Conservation (phyloP, 2,797 vertebrate species). For the Dipus sagitta region DNA sequence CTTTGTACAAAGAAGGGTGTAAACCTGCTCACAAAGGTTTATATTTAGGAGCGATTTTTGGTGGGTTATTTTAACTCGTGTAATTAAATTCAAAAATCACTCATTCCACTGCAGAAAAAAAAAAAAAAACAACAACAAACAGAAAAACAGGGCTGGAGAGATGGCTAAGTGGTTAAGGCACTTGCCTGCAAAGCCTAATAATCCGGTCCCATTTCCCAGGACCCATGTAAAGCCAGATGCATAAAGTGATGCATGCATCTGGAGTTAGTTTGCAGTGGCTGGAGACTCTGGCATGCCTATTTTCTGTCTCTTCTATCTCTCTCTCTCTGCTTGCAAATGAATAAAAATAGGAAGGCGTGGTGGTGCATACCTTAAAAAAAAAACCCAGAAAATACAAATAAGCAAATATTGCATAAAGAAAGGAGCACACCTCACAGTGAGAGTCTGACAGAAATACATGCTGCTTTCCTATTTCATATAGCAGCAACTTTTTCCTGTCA, state of each 20-base stretch:
- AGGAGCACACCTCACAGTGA: not conserved
- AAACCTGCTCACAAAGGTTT: not conserved
- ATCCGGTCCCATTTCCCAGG: no score
- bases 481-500: not conserved
- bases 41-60: not conserved
- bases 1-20: slow-evolving; percentile 1
- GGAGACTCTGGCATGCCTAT: no score
- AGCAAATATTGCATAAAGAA: slow-evolving; percentile 1
- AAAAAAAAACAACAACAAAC: no score
- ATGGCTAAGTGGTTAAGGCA: no score
- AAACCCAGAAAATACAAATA: not conserved
- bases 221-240: no score
- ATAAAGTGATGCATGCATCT: no score
- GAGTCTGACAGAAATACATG: not conserved
- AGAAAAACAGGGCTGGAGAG: no score
- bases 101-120: not conserved
- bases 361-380: not conserved
- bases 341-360: no score
- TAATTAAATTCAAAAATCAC: not conserved
- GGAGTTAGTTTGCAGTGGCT: no score
- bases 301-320: no score
- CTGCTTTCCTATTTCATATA: slow-evolving; percentile 24
- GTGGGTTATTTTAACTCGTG: not conserved
- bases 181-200: no score
- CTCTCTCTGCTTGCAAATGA: no score